These are phyloP conservation scores for Prinia subflava DNA, from an alignment of 2,113 vertebrate genomes.

Conservation along the genomic window DNA sequence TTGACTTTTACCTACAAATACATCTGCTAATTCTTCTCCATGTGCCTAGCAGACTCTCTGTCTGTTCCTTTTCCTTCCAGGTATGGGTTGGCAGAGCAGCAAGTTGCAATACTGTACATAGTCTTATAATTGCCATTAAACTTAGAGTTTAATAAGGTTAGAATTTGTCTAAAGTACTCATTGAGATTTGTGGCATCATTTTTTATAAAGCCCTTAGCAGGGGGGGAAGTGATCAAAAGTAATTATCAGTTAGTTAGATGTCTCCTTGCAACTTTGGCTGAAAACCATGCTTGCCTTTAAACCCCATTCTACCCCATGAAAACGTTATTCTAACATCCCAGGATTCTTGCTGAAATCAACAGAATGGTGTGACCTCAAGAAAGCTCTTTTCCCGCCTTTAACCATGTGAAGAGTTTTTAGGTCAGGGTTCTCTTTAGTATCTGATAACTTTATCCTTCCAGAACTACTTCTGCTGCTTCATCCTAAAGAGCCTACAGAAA, in stretches of 20 bases:
- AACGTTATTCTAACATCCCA: not conserved
- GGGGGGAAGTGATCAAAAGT: fast-evolving
- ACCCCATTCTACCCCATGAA: not conserved
- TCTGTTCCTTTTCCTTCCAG: not conserved
- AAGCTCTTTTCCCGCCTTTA: not conserved
- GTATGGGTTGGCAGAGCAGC: not conserved
- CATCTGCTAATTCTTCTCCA: not conserved
- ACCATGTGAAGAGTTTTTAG: not conserved
- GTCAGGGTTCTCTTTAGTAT: not conserved
- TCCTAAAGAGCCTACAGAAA: not conserved
- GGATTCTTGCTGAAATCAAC: not conserved
- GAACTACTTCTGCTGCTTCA: not conserved
- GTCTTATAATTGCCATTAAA: not conserved
- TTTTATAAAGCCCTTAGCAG: not conserved
- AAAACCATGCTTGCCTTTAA: not conserved
- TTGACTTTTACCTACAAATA: not conserved
- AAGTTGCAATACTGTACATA: not conserved
- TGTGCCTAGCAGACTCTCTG: not conserved
- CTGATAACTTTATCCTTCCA: not conserved
- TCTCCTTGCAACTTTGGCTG: not conserved
- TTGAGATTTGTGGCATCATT: not conserved
- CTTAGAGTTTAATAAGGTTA: not conserved
- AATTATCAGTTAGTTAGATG: not conserved
- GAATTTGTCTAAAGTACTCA: not conserved
- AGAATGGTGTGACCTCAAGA: not conserved